phyloP scores from a whole-genome alignment of 2,113 vertebrate genomes.

The Pleuronectes platessa region DNA sequence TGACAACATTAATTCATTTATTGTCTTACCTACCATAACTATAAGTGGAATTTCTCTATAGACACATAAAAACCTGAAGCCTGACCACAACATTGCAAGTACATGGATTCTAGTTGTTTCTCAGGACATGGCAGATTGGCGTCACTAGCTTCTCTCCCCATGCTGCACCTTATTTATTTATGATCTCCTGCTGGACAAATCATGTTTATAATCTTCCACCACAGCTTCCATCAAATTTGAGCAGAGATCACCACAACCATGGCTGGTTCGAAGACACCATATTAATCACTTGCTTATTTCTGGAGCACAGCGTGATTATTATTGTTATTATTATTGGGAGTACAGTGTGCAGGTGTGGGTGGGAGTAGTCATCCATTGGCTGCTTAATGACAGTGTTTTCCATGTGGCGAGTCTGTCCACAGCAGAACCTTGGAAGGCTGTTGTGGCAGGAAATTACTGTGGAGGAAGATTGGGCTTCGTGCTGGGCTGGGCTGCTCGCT shows the following conservation, averaged over 20 bases:
- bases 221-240: conserved; percentile 22
- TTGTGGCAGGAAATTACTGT: conserved; percentile 80
- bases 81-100: not conserved
- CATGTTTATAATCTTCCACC: not conserved
- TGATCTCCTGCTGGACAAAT: not conserved
- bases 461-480: conserved; percentile 77
- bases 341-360: conserved; percentile 75
- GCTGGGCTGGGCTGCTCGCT: conserved; percentile 69
- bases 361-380: conserved; percentile 73
- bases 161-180: not conserved
- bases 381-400: conserved; percentile 80
- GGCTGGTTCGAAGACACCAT: conserved; percentile 17
- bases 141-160: not conserved
- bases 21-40: not conserved
- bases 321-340: conserved; percentile 51
- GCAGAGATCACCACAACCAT: not conserved
- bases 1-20: not conserved
- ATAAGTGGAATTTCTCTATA: not conserved
- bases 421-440: conserved; percentile 66
- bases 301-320: conserved; percentile 2
- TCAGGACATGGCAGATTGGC: conserved; percentile 5
- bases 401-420: conserved; percentile 60
- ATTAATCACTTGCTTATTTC: conserved; percentile 55
- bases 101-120: conserved; percentile 6
- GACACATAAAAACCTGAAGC: not conserved